phyloP scores from a whole-genome alignment of 2,888 invertebrate species.

The Oscheius sp. region DNA sequence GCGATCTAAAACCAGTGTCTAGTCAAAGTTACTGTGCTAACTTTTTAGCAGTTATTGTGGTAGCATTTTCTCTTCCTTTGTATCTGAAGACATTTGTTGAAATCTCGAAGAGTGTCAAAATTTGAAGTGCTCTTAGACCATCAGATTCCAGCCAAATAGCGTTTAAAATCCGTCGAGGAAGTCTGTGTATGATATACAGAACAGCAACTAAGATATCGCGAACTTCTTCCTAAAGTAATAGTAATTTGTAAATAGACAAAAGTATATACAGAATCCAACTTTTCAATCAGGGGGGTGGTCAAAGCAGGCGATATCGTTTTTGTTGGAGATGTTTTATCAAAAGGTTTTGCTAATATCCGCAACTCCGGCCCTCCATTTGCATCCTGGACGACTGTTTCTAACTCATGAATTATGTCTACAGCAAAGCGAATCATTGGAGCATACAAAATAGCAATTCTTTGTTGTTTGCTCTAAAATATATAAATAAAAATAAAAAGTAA shows the following conservation, averaged over 20 bases:
- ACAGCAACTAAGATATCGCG: constrained; percentile 72
- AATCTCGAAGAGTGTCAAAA: constrained; percentile 58
- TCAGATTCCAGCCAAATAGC: constrained; percentile 52
- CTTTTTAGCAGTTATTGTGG: constrained; percentile 5
- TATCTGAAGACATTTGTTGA: constrained; percentile 62
- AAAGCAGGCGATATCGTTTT: neutral
- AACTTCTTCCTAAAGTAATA: constrained; percentile 70
- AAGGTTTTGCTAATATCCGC: constrained; percentile 7
- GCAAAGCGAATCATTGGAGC: constrained; percentile 89
- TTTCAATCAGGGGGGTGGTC: constrained; percentile 60
- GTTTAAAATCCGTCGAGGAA: constrained; percentile 77
- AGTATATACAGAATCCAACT: constrained; percentile 51
- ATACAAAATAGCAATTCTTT: constrained; percentile 86
- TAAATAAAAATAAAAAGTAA: neutral
- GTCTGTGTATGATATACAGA: constrained; percentile 87
- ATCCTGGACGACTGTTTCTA: constrained; percentile 70
- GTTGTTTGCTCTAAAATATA: constrained; percentile 58
- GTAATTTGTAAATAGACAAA: neutral
- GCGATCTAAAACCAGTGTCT: neutral
- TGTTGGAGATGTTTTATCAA: constrained; percentile 16
- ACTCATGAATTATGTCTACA: constrained; percentile 84
- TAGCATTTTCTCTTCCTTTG: constrained; percentile 30
- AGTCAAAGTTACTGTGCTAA: neutral
- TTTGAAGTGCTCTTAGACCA: constrained; percentile 40
- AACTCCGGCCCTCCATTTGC: constrained; percentile 2